Conservation (phyloP, 2,113 vertebrate genomes). For the Erpornis zantholeuca region DNA sequence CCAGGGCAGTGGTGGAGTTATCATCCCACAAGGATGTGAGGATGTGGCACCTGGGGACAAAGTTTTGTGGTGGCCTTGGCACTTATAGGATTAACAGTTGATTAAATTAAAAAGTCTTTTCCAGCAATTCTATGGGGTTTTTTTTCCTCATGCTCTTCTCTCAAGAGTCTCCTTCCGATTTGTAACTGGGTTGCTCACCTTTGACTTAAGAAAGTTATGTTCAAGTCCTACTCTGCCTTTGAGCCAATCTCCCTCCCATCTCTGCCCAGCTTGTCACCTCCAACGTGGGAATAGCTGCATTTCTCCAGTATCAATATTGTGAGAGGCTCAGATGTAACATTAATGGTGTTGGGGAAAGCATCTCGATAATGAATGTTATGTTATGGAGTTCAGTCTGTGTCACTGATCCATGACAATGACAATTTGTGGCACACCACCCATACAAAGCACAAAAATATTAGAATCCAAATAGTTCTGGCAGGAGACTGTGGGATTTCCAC, state of each 20-base stretch:
- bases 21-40: fast-evolving
- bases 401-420: not conserved
- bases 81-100: not conserved
- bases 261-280: not conserved
- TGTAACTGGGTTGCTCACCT: not conserved
- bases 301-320: not conserved
- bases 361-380: not conserved
- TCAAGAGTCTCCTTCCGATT: not conserved
- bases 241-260: not conserved
- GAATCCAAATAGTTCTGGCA: not conserved
- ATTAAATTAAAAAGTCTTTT: not conserved
- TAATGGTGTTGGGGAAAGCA: not conserved
- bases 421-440: not conserved
- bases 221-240: not conserved
- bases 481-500: not conserved
- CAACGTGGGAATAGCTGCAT: not conserved
- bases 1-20: not conserved
- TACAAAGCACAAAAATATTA: not conserved
- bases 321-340: not conserved
- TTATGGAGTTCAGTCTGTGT: not conserved
- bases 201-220: not conserved
- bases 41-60: not conserved
- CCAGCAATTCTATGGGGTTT: not conserved
- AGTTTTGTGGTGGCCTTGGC: not conserved
- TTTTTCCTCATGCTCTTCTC: not conserved